Evolutionary conservation across 2,113 vertebrate genomes (phyloP), one percentile per base, ranked within the genome.

Genomic region (Choloepus hoffmanni): DNA sequence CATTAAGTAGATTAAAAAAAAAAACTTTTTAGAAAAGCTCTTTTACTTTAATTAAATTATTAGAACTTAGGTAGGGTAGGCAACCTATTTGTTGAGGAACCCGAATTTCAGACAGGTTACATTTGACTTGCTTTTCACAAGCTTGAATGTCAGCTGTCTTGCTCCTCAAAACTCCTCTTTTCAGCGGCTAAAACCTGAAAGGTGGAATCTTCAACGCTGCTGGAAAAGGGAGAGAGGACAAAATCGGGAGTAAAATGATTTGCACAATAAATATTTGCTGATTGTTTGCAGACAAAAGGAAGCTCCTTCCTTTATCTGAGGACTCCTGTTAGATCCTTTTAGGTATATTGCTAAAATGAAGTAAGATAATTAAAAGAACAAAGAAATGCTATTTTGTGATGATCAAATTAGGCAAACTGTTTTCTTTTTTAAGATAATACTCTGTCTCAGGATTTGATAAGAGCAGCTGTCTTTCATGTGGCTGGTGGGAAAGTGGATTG

Each of bases 211-310:
- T 30, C 58, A 85, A 85, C 58, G 36, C 63, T 63, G 4, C n/a
- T 43, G 30, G 30, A 2, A 40, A 87, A 94, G 12, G 73, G 24
- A 77, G 19, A 62, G 55, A 82, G 68, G 30, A 9, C 74, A 92
- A 92, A 91, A 67, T 48, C 45, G 12, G 43, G 58, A 90, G 82
- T 81, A 81, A 89, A 92, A 85, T 82, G 79, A 83, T 92, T 96
- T 89, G 72, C 83, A 94, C 65, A 95, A 95, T 94, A 92, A 97
- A 60, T 95, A 92, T 95, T 97, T 96, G 94, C 83, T 92, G 82
- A 74, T 93, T 92, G 58, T 81, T 92, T 86, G 65, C 81, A 91
- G 89, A 96, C 96, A 95, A 97, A 96, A 94, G 85, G 90, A 94
- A 89, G 16, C 19, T 74, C 48, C 50, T 94, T 91, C 18, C 28